These are phyloP conservation scores for Drosophila arizonae DNA, from an alignment of 1,140 invertebrate genomes.

Conservation along the genomic window DNA sequence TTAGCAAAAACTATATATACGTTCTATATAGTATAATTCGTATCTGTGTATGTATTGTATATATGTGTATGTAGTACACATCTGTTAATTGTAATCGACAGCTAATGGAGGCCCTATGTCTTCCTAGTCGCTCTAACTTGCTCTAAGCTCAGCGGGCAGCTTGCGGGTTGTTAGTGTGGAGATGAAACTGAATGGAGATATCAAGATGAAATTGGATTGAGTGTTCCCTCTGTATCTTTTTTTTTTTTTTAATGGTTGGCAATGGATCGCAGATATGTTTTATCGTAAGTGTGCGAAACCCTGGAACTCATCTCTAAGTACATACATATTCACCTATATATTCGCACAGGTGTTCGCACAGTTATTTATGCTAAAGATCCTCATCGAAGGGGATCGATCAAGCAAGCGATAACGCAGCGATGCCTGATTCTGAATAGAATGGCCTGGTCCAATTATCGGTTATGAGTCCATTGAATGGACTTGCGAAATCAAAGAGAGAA, in stretches of 20 bases:
- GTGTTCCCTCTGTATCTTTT: not conserved
- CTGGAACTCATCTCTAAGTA: conserved; percentile 37
- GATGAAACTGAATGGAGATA: no score
- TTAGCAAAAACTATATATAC: conserved; percentile 51
- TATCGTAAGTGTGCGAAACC: conserved; percentile 32
- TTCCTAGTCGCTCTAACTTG: conserved; percentile 2
- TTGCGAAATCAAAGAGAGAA: conserved; percentile 8
- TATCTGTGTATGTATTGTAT: conserved; percentile 17
- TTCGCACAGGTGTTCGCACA: not conserved
- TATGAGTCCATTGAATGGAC: not conserved
- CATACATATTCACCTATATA: conserved; percentile 16
- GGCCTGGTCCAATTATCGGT: no score
- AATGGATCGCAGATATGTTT: conserved; percentile 46
- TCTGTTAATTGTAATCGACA: conserved; percentile 32
- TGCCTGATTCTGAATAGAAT: no score
- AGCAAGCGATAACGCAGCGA: no score
- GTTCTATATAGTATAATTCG: no score
- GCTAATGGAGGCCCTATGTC: conserved; percentile 45
- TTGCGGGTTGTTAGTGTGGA: conserved; percentile 13
- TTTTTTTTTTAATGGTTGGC: not conserved
- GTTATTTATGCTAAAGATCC: not conserved
- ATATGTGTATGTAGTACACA: not conserved
- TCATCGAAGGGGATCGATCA: no score
- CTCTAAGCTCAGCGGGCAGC: conserved; percentile 37
- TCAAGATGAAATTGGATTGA: not conserved